These are phyloP conservation scores for Tipula helvola DNA, from an alignment of 2,888 invertebrate genomes.

Conservation along the genomic window DNA sequence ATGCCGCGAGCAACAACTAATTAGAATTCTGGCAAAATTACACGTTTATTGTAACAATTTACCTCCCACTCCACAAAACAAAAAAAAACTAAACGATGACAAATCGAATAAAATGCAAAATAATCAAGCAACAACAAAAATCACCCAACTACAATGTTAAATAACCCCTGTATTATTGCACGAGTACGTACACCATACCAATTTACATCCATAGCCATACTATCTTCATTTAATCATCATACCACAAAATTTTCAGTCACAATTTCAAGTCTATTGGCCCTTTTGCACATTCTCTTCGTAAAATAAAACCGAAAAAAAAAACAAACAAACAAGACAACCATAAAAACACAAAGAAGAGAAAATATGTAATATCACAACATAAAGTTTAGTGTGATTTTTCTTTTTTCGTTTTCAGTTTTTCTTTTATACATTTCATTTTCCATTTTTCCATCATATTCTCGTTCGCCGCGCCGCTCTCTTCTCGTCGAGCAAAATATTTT, in stretches of 20 bases:
- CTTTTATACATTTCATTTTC: neutral
- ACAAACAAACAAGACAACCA: neutral
- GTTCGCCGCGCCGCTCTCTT: neutral
- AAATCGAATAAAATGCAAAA: neutral
- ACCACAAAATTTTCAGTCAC: conserved; percentile 4
- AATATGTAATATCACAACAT: conserved; percentile 5
- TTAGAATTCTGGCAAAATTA: neutral
- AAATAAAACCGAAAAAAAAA: neutral
- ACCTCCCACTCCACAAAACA: neutral
- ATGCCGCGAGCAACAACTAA: too few species aligned
- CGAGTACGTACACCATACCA: neutral
- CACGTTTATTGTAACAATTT: neutral
- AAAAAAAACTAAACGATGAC: neutral
- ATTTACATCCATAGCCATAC: neutral
- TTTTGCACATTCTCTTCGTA: neutral
- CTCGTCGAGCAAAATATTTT: neutral
- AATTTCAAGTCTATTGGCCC: conserved; percentile 6
- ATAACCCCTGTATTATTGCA: neutral
- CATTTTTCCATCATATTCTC: neutral
- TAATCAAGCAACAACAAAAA: neutral
- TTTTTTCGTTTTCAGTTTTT: neutral
- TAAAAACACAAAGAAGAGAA: neutral
- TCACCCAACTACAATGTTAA: neutral
- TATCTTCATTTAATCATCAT: neutral
- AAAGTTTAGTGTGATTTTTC: neutral